These are phyloP conservation scores for Acrocera orbiculus DNA, from an alignment of 2,888 invertebrate species.

Conservation along the genomic window DNA sequence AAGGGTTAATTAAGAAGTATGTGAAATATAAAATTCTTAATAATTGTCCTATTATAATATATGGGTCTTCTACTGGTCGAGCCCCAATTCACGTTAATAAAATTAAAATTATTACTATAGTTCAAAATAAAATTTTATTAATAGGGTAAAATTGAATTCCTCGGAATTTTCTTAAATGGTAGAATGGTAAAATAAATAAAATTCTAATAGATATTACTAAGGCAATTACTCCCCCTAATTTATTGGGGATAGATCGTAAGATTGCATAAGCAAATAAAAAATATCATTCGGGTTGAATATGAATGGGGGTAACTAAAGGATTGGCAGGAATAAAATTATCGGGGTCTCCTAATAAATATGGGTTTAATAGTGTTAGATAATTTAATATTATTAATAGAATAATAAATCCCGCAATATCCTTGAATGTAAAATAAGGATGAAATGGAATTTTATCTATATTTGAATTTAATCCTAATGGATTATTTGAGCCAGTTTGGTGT, in stretches of 20 bases:
- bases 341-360: constrained; percentile 46
- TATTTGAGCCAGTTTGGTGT: constrained; percentile 50
- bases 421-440: constrained; percentile 44
- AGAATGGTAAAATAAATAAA: constrained; percentile 42
- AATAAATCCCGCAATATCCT: constrained; percentile 45
- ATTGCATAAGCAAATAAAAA: constrained; percentile 70
- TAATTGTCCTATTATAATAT: constrained; percentile 41
- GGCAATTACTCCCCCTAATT: constrained; percentile 49
- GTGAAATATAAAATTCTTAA: constrained; percentile 40
- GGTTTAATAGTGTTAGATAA: constrained; percentile 35
- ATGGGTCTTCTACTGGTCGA: constrained; percentile 49
- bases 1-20: constrained; percentile 38
- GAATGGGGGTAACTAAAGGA: constrained; percentile 40
- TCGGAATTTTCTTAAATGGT: constrained; percentile 38
- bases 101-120: constrained; percentile 35
- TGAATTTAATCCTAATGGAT: constrained; percentile 45
- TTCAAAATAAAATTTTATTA: constrained; percentile 44
- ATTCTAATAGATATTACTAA: constrained; percentile 42
- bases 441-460: constrained; percentile 52
- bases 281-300: constrained; percentile 75
- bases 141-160: constrained; percentile 42
- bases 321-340: constrained; percentile 50
- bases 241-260: constrained; percentile 62
- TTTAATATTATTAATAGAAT: constrained; percentile 37
- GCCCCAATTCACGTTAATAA: constrained; percentile 56